Conservation (phyloP, 2,797 vertebrate species). For the Melopsittacus undulatus region DNA sequence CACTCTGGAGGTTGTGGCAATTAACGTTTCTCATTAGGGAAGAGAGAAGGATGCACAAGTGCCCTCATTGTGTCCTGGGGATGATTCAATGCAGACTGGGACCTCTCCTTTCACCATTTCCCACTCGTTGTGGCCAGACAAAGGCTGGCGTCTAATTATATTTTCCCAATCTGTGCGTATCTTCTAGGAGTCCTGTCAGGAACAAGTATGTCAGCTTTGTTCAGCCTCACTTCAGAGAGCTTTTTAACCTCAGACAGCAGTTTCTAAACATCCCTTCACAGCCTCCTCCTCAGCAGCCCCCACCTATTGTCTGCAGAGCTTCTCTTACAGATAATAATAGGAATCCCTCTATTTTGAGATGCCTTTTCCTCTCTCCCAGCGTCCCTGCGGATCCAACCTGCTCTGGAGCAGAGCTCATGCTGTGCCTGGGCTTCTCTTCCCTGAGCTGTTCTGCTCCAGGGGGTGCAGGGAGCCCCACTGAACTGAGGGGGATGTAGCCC, state of each 20-base stretch:
- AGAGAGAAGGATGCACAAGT: constrained; percentile 69
- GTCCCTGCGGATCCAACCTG: background rate
- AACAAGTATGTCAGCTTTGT: constrained; percentile 69
- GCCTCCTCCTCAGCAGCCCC: constrained; percentile 9
- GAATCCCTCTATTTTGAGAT: constrained; percentile 22
- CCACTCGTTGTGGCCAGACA: constrained; percentile 73
- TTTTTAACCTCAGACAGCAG: constrained; percentile 71
- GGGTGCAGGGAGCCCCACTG: background rate
- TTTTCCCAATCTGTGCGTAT: constrained; percentile 73
- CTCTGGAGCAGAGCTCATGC: background rate
- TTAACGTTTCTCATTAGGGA: constrained; percentile 79
- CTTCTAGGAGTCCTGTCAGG: constrained; percentile 69
- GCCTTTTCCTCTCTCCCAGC: background rate
- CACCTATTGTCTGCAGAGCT: constrained; percentile 3
- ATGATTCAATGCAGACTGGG: constrained; percentile 67
- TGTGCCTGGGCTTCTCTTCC: background rate
- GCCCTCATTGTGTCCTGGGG: constrained; percentile 61
- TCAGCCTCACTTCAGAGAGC: constrained; percentile 71
- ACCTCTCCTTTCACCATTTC: constrained; percentile 72
- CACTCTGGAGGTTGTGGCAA: constrained; percentile 78
- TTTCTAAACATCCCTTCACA: constrained; percentile 66
- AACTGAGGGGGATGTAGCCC: background rate
- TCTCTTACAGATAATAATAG: constrained; percentile 20
- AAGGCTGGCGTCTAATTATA: constrained; percentile 74
- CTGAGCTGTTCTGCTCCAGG: background rate